phyloP scores from a whole-genome alignment of 2,888 invertebrate species.

The Sinodicranocentrus sp. region DNA sequence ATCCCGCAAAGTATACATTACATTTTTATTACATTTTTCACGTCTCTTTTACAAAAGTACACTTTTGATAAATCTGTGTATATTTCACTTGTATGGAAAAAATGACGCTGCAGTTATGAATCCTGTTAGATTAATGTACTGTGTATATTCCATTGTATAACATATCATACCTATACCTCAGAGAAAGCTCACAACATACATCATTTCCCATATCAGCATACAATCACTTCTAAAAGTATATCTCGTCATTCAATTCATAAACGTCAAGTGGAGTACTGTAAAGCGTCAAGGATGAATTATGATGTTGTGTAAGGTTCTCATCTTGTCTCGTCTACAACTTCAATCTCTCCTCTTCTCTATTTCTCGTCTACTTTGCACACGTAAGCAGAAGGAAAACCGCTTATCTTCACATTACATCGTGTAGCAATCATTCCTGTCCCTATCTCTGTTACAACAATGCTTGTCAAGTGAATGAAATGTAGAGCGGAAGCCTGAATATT shows the following conservation, averaged over 20 bases:
- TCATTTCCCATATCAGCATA: background rate
- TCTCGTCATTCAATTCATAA: constrained; percentile 43
- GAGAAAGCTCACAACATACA: no score
- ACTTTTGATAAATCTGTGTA: no score
- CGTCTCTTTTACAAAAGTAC: no score
- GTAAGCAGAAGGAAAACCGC: constrained; percentile 1
- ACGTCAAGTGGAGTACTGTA: constrained; percentile 37
- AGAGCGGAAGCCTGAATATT: constrained; percentile 17
- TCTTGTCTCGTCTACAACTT: background rate
- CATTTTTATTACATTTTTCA: no score
- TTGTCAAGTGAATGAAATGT: constrained; percentile 25
- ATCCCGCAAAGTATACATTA: background rate
- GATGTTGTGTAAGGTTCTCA: constrained; percentile 18
- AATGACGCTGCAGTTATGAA: no score
- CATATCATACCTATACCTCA: no score
- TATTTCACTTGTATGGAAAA: no score
- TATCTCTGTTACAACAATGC: constrained; percentile 4
- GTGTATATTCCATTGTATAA: no score
- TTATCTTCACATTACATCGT: background rate
- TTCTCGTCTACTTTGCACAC: background rate
- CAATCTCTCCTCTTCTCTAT: background rate
- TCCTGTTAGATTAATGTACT: no score
- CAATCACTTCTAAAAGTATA: constrained; percentile 2
- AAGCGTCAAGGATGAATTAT: constrained; percentile 57
- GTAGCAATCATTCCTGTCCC: constrained; percentile 5